Evolutionary conservation across 2,113 vertebrate genomes (phyloP), one percentile per base, ranked within the genome.

Genomic region (Okapia johnstoni): DNA sequence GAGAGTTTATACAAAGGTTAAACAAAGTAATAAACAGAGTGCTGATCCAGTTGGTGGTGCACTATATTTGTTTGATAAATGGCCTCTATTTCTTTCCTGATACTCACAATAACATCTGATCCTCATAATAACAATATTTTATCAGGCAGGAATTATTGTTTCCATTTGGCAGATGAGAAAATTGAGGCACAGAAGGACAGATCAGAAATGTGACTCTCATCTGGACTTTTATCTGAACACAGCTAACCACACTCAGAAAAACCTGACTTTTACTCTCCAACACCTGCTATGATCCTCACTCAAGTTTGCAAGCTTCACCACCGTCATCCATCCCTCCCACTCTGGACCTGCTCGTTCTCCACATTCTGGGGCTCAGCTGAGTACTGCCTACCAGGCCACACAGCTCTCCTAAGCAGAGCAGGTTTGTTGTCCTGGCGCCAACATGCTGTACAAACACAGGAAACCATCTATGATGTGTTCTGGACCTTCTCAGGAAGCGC

Each of bases 401-500:
- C 8, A 30, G 4, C 30, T 61, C 50, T 63, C 55, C 54, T 54
- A 54, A 76, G 28, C 5, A 6, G n/a, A 61, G 46, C 10, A 30
- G 4, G 36, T 33, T 63, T 94, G 28, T 21, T 50, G 48, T 70
- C 46, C 46, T 55, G 15, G 6, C 0, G 19, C 50, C 63, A 57
- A 36, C 3, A 11, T 88, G 48, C 26, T 83, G 66, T 70, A 61
- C 50, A 77, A 90, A 96, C 60, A 85, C 23, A 43, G 33, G 73
- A 93, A 91, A 58, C 58, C 89, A 79, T 13, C n/a, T 46, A 3
- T 15, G 70, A 28, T 40, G 25, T 61, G 19, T 85, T 88, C 87
- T 89, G 54, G 46, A 61, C 36, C n/a, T 93, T 93, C 93, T 95
- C 55, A 84, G 36, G 61, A 93, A 97, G 55, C 50, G 4, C 46